Conservation (phyloP, 92 coral and sea anemone species). For the Porites cylindrica region DNA sequence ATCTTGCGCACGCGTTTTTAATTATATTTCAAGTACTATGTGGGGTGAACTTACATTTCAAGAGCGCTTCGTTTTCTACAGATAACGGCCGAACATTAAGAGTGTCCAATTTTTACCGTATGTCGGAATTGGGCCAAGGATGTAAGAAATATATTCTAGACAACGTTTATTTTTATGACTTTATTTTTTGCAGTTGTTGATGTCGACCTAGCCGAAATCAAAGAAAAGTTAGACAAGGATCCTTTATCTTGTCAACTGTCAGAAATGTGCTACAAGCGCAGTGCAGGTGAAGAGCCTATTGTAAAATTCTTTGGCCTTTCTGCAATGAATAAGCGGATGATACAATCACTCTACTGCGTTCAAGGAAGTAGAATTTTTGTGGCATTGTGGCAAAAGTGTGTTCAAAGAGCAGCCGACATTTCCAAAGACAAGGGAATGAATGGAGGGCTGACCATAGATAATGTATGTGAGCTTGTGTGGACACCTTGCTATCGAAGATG, state of each 20-base stretch:
- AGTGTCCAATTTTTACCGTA: too few species aligned
- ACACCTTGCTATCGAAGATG: slow-evolving; percentile 33
- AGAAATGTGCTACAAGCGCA: slow-evolving; percentile 63
- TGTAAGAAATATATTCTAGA: too few species aligned
- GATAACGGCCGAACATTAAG: too few species aligned
- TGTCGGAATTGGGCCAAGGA: too few species aligned
- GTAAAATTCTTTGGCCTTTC: slow-evolving; percentile 59
- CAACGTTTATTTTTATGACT: too few species aligned
- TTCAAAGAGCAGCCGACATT: slow-evolving; percentile 25
- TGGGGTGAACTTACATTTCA: too few species aligned
- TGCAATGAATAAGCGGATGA: slow-evolving; percentile 19
- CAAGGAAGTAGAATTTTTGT: slow-evolving; percentile 63
- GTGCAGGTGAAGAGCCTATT: slow-evolving; percentile 7
- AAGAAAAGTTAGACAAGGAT: slow-evolving; percentile 29
- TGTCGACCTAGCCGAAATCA: slow-evolving; percentile 36
- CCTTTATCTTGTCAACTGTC: slow-evolving; percentile 15
- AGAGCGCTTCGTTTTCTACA: too few species aligned
- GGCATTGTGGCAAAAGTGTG: slow-evolving; percentile 60
- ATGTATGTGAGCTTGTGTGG: slow-evolving; percentile 64
- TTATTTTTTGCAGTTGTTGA: slow-evolving; percentile 3
- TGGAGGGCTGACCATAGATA: slow-evolving; percentile 44
- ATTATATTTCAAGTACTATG: too few species aligned
- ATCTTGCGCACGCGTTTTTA: too few species aligned
- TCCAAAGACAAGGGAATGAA: slow-evolving; percentile 18
- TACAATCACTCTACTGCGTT: slow-evolving; percentile 39